A percentile compares a stretch with the other conserved stretches of the same genome.
Conservation (phyloP, 2,888 invertebrate genomes). For the Philopedon plagiatum region DNA sequence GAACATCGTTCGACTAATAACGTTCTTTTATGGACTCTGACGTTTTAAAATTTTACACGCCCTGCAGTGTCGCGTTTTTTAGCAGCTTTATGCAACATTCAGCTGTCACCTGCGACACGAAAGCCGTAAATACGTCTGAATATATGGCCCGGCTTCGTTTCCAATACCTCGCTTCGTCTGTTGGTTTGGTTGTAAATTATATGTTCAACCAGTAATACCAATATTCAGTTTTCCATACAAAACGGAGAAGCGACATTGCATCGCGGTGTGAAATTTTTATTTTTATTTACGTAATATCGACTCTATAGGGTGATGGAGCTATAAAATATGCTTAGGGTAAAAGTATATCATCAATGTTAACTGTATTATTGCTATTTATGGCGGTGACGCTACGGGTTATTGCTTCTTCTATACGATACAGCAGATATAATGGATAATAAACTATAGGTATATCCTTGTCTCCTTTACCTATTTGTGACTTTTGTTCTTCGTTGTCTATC, state of each 20-base stretch:
- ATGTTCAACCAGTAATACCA: conserved; percentile 55
- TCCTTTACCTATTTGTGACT: no score
- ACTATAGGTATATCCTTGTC: no score
- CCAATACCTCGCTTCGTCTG: conserved; percentile 54
- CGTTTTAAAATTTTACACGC: conserved; percentile 46
- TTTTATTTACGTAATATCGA: not conserved
- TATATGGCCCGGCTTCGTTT: conserved; percentile 53
- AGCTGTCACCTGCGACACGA: conserved; percentile 54
- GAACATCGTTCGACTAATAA: not conserved
- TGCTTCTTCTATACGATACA: no score
- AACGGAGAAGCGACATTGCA: conserved; percentile 10
- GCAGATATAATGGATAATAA: no score
- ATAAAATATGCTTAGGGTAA: not conserved
- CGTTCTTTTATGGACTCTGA: not conserved
- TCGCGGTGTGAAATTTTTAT: not conserved
- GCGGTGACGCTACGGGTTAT: no score
- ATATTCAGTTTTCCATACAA: conserved; percentile 52
- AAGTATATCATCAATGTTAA: no score
- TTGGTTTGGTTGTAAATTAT: conserved; percentile 56
- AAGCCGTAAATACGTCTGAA: conserved; percentile 55
- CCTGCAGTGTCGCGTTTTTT: conserved; percentile 35
- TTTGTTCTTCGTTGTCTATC: no score
- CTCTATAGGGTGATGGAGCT: not conserved
- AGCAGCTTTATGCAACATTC: conserved; percentile 52
- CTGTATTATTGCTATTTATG: not conserved